phyloP scores from a whole-genome alignment of 35 echinoderm and acorn worm genomes.

The Nesometra sesokonis region DNA sequence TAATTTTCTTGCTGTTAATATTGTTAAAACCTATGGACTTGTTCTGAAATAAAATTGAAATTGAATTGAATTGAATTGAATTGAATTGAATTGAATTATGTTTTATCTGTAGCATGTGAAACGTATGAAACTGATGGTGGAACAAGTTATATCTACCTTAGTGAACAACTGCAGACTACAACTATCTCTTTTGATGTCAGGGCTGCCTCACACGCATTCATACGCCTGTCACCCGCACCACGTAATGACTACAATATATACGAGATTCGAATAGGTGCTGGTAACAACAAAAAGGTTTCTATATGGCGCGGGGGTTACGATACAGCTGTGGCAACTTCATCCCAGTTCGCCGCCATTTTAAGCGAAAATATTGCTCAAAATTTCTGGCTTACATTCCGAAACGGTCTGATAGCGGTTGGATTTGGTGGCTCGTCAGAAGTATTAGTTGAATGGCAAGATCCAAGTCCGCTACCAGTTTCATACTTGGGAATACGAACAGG shows the following conservation, averaged over 20 bases:
- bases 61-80: too few species aligned
- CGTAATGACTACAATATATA: not conserved
- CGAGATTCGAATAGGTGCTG: slow-evolving; percentile 7
- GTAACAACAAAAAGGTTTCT: slow-evolving; percentile 1
- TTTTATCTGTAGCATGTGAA: not conserved
- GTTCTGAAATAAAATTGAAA: too few species aligned
- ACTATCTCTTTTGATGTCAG: slow-evolving; percentile 5
- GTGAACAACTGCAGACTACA: not conserved
- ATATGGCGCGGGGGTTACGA: not conserved
- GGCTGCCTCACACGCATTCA: not conserved
- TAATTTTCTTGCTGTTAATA: too few species aligned
- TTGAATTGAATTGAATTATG: too few species aligned
- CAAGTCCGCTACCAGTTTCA: slow-evolving; percentile 7
- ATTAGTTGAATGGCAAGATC: slow-evolving; percentile 19
- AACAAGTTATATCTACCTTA: not conserved
- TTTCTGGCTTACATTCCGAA: slow-evolving; percentile 1
- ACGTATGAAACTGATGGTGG: not conserved
- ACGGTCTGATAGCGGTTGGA: slow-evolving; percentile 7
- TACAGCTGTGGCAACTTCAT: not conserved
- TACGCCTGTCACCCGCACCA: not conserved
- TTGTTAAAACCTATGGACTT: too few species aligned
- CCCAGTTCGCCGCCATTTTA: not conserved
- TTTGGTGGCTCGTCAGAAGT: not conserved
- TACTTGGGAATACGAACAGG: slow-evolving; percentile 12
- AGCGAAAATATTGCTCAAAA: not conserved